Base-by-base conservation (phyloP, 1,140 invertebrate species). In the Probaryconus sp. region DNA sequence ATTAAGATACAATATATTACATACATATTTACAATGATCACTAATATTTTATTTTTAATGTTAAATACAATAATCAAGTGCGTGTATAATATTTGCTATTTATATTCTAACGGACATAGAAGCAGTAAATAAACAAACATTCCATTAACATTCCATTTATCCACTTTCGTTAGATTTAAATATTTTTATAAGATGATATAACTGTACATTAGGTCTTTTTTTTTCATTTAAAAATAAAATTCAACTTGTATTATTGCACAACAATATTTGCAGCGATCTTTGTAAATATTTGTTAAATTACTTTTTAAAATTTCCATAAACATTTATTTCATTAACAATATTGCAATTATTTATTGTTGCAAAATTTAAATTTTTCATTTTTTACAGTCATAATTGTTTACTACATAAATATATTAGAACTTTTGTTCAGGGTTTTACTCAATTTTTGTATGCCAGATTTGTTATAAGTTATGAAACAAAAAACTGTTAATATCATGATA, bases 1-100 rank as follows among this genome's bases (percentile, higher is more conserved):
- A 69, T 60, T 60, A 58, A 53, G 58, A 69, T 64, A 69, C 47
- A 75, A 65, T 64, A 75, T 75, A 47, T 65, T 73, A 73, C 58
- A 75, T 68, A 75, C 58, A 64, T 75, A 75, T 69, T 58, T 75
- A 75, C 72, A 75, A 56, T 51, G 28, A 58, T 56, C 11, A 58
- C 64, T 74, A 68, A 74, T 28, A 55, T 53, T 26, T 60, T 58
- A 1, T 53, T 47, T 55, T 73, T 30, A 63, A 48, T 63, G 26
- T 74, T 68, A 68, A 63, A 56, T 61, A 73, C 24, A 63, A 60
- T 60, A 31, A 40, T 55, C 16, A 63, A 16, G 47, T 63, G 63
- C 47, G 48, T 17, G 7, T 74, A 63, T 60, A 69, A 45, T 60
- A 65, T 61, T 65, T 65, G 53, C 33, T 53, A 51, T 56, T 61